phyloP scores from a whole-genome alignment of 2,888 invertebrate species.

The Drosophila pegasa region DNA sequence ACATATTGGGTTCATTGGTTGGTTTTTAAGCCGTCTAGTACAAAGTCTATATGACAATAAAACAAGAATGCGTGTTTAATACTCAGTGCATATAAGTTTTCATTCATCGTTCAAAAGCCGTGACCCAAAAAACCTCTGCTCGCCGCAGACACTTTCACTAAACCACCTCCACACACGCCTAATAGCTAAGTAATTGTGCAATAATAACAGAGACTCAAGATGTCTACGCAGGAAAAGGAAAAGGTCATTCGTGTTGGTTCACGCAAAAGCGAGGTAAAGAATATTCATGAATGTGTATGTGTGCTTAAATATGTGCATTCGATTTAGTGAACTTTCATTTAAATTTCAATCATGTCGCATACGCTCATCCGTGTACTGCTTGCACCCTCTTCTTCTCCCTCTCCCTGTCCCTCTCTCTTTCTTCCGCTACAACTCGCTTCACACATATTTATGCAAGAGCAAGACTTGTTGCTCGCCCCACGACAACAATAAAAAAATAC shows the following conservation, averaged over 20 bases:
- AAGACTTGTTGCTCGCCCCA: slow-evolving; percentile 72
- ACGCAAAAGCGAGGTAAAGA: slow-evolving; percentile 92
- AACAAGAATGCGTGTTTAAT: slow-evolving; percentile 52
- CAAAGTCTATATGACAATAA: slow-evolving; percentile 65
- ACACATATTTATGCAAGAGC: slow-evolving; percentile 63
- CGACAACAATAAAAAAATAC: slow-evolving; percentile 25
- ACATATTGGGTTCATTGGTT: slow-evolving; percentile 31
- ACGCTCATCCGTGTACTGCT: slow-evolving; percentile 13
- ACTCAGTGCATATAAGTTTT: slow-evolving; percentile 53
- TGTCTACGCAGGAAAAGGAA: slow-evolving; percentile 80
- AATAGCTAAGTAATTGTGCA: slow-evolving; percentile 68
- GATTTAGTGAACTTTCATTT: slow-evolving; percentile 59
- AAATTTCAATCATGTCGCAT: slow-evolving; percentile 64
- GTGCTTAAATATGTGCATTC: slow-evolving; percentile 42
- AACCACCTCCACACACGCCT: slow-evolving; percentile 16
- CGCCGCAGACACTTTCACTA: slow-evolving; percentile 66
- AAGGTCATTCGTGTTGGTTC: slow-evolving; percentile 91
- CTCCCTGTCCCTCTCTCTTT: slow-evolving; percentile 2
- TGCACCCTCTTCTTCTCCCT: neutral
- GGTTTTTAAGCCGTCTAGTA: slow-evolving; percentile 47
- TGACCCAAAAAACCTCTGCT: slow-evolving; percentile 51
- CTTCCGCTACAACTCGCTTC: slow-evolving; percentile 10
- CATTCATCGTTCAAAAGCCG: slow-evolving; percentile 60
- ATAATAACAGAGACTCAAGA: slow-evolving; percentile 52
- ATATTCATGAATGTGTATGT: slow-evolving; percentile 41